These are phyloP conservation scores for Hofmannophila pseudospretella DNA, from an alignment of 2,888 invertebrate species.

Conservation along the genomic window DNA sequence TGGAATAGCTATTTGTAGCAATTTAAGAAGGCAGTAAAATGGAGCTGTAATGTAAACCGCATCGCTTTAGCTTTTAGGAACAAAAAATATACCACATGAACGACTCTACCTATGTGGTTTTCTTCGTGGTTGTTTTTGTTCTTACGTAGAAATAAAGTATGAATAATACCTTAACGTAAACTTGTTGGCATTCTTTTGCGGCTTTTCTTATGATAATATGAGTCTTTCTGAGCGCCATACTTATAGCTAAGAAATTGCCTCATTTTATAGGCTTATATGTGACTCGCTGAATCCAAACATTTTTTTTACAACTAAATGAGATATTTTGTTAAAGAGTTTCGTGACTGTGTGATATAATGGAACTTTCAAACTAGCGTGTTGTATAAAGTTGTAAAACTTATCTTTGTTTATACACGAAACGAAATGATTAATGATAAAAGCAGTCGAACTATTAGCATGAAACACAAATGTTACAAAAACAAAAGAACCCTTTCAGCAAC, in stretches of 20 bases:
- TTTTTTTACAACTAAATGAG: not conserved
- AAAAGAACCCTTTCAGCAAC: not conserved
- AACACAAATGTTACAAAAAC: not conserved
- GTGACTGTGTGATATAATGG: not conserved
- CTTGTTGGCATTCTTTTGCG: not conserved
- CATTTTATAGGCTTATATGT: not conserved
- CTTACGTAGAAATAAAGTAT: not conserved
- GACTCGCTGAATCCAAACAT: not conserved
- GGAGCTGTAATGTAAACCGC: constrained; percentile 10
- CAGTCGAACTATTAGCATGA: not conserved
- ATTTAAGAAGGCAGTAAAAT: constrained; percentile 4
- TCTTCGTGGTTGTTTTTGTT: not conserved
- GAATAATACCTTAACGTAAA: not conserved
- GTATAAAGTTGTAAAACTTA: constrained; percentile 1
- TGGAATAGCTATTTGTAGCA: constrained; percentile 8
- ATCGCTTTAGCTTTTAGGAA: constrained; percentile 8
- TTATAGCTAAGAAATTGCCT: not conserved
- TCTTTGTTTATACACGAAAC: not conserved
- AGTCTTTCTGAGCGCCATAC: not conserved
- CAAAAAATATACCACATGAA: constrained; percentile 2
- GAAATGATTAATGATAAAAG: not conserved
- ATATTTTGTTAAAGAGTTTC: not conserved
- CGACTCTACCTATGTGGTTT: constrained; percentile 1
- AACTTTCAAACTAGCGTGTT: not conserved
- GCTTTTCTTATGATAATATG: not conserved